Percentiles rank a stretch among this genome's conserved stretches.
Evolutionary conservation across 2,888 invertebrate genomes (phyloP).

Genomic region (Acholoe squamosa): DNA sequence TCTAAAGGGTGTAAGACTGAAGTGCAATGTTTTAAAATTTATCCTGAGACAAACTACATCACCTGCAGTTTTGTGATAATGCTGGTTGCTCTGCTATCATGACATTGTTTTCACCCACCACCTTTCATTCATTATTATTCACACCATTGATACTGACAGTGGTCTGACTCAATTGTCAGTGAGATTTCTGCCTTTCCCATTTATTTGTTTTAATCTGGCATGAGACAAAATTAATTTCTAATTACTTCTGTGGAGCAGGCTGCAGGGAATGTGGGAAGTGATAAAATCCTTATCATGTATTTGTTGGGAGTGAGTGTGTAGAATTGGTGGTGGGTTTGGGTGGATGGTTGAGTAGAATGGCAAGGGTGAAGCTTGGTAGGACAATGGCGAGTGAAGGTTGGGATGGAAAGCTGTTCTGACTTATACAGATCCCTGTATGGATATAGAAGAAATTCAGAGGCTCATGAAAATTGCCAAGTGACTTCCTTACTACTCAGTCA

Average conservation of each 20-base stretch:
- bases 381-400: too few species aligned
- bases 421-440: too few species aligned
- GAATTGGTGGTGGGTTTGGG: too few species aligned
- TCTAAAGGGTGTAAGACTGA: too few species aligned
- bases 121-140: not conserved
- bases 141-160: not conserved
- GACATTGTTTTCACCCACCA: not conserved
- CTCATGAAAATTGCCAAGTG: too few species aligned
- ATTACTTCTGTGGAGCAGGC: not conserved
- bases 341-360: not conserved
- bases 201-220: not conserved
- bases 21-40: too few species aligned
- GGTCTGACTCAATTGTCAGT: not conserved
- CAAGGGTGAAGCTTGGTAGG: too few species aligned
- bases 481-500: too few species aligned
- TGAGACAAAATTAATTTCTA: slow-evolving; percentile 25
- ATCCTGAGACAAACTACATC: too few species aligned
- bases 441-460: too few species aligned
- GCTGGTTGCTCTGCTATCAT: not conserved
- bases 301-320: not conserved
- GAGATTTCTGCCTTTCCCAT: not conserved
- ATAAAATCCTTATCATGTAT: slow-evolving; percentile 7
- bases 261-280: not conserved
- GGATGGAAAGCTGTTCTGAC: too few species aligned
- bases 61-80: not conserved